phyloP scores from a whole-genome alignment of 2,888 invertebrate species.

The Helleia helle region DNA sequence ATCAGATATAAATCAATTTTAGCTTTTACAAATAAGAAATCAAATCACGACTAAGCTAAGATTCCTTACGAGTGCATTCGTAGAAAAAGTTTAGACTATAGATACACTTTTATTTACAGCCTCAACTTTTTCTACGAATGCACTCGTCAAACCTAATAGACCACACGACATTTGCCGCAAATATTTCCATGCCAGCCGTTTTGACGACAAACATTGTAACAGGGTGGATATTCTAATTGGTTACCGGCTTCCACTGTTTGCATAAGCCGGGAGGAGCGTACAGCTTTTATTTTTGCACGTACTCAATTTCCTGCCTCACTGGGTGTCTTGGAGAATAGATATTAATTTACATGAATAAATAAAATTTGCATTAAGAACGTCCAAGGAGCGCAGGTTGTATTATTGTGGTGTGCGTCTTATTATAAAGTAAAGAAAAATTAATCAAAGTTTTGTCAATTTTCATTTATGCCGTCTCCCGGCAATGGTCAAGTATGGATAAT shows the following conservation, averaged over 20 bases:
- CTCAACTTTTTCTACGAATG: too few species aligned
- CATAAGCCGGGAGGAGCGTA: constrained; percentile 41
- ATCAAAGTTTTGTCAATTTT: too few species aligned
- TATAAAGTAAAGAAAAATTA: neutral
- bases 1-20: too few species aligned
- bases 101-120: too few species aligned
- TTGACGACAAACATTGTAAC: constrained; percentile 27
- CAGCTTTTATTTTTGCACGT: constrained; percentile 69
- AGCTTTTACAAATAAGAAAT: too few species aligned
- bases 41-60: too few species aligned
- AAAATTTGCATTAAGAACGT: constrained; percentile 71
- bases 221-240: constrained; percentile 46
- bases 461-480: too few species aligned
- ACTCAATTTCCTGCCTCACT: constrained; percentile 70
- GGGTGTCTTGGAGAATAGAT: constrained; percentile 64
- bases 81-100: too few species aligned
- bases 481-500: too few species aligned
- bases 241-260: constrained; percentile 48
- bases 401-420: constrained; percentile 18
- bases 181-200: constrained; percentile 18
- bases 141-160: too few species aligned
- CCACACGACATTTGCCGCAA: too few species aligned
- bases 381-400: constrained; percentile 31
- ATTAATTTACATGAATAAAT: constrained; percentile 75
- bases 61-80: too few species aligned